A percentile compares a stretch with the other conserved stretches of the same genome.
Conservation (phyloP, 2,888 invertebrate species). For the Xestia xanthographa region DNA sequence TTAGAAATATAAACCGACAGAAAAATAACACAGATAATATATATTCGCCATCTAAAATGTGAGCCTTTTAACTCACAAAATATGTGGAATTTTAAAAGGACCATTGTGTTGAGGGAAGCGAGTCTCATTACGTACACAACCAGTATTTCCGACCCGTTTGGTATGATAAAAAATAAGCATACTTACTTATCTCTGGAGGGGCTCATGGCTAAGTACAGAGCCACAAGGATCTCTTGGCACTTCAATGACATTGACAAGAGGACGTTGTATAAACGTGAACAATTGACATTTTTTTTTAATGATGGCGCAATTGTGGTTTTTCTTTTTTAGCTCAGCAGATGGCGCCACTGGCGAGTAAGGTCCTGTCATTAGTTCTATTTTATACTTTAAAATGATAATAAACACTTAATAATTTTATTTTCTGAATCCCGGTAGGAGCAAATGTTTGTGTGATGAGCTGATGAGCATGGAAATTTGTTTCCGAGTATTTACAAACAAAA, state of each 20-base stretch:
- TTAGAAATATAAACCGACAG: neutral
- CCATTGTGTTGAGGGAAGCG: conserved; percentile 50
- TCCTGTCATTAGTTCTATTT: no score
- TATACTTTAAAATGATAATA: no score
- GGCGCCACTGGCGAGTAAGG: no score
- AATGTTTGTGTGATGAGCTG: no score
- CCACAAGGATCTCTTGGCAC: neutral
- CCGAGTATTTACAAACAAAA: no score
- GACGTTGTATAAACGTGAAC: neutral
- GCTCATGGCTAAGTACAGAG: neutral
- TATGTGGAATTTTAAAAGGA: conserved; percentile 63
- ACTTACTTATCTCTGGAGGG: conserved; percentile 33
- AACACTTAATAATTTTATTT: no score
- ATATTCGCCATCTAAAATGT: conserved; percentile 38
- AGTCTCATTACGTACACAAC: conserved; percentile 44
- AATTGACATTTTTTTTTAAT: neutral
- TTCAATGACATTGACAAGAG: neutral
- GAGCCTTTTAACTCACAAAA: conserved; percentile 51
- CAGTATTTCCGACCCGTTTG: conserved; percentile 46
- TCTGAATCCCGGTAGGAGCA: no score
- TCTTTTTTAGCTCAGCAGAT: no score
- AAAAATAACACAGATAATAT: conserved; percentile 33
- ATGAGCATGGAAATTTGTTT: no score
- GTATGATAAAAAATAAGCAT: conserved; percentile 49
- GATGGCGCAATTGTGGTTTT: no score